Base-by-base conservation (phyloP, 2,888 invertebrate species). In the Parasteatoda lunata region DNA sequence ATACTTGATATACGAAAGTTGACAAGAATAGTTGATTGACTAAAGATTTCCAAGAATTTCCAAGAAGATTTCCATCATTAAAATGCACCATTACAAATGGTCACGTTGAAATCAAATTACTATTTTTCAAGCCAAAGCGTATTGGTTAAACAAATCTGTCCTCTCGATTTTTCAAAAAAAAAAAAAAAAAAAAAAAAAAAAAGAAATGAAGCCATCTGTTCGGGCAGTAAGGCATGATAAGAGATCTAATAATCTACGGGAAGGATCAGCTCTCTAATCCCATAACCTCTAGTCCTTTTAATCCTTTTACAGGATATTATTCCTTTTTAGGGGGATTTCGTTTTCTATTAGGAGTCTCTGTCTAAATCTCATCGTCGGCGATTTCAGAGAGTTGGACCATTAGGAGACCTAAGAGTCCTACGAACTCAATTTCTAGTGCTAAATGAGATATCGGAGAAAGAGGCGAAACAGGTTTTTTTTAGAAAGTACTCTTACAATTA, bases 251-350 rank as follows among this genome's bases (percentile, higher is more conserved):
- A 73, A 81, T 81, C 73, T 66, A 45, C 30, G 69, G 30, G 48
- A 59, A 30, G 81, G 81, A 81, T 81, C 81, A 81, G 59, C 73
- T 69, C 5, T 8, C 75, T 81, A 81, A 81, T 81, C 75, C 81
- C 54, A 75, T 81, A 81, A 81, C 81, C 81, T 81, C 51, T 30
- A 68, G 81, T 52, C 69, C 73, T 68, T 81, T 68, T 73, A 81
- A 75, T 81, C 81, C 81, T 65, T 64, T 75, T 81, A 75, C 68
- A 49, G 81, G 81, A 81, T 73, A 81, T 81, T 81, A 81, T 81
- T 81, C 81, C 73, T 81, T 81, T 81, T 77, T 15, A 75, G 72
- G 66, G 81, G 81, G 73, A 66, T 81, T 66, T 73, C 68, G 65
- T 15, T 66, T 75, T 49, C 68, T 54, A 81, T 75, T 81, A 81